Base-by-base conservation (phyloP, 2,888 invertebrate genomes). In the Sepioteuthis lessoniana region DNA sequence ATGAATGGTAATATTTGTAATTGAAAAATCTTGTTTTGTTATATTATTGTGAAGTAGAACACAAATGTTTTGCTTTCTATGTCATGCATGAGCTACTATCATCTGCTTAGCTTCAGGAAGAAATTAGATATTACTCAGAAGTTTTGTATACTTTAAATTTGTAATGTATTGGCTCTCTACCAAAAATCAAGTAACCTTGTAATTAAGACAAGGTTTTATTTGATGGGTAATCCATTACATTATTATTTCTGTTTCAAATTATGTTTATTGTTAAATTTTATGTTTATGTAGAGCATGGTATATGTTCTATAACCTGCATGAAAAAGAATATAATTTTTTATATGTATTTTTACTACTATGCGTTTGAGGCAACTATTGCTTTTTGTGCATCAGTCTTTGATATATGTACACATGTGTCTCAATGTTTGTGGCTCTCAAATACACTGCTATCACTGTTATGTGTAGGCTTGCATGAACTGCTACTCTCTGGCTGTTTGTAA, bases 401-500 rank as follows among this genome's bases (percentile, higher is more conserved):
- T 7, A 46, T 92, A 25, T 92, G 92, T 92, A 92, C 46, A 92
- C n/a, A 42, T 38, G 90, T 13, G 31, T 76, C 76, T 76, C 25
- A 38, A n/a, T 91, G 91, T 91, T 42, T 91, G 91, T 91, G 91
- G n/a, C 46, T 0, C 46, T 31, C 42, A 76, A 42, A 42, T 76
- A 76, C n/a, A 7, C 35, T 13, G n/a, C 16, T n/a, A 47, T 47
- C 47, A n/a, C 46, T 46, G 16, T 42, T 91, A 42, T 38, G n/a
- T 91, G 91, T 55, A n/a, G 76, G n/a, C 92, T 47, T 92, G 92
- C 92, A 92, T 92, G 92, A 92, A 42, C 92, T 19, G 92, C 92
- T 92, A 35, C 47, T 47, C 92, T 47, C 46, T 31, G 42, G 92
- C 3, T 92, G 92, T 47, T 92, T 92, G n/a, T 76, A 76, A 76